phyloP scores from a whole-genome alignment of 2,888 invertebrate species.

The Cantharis nigra region DNA sequence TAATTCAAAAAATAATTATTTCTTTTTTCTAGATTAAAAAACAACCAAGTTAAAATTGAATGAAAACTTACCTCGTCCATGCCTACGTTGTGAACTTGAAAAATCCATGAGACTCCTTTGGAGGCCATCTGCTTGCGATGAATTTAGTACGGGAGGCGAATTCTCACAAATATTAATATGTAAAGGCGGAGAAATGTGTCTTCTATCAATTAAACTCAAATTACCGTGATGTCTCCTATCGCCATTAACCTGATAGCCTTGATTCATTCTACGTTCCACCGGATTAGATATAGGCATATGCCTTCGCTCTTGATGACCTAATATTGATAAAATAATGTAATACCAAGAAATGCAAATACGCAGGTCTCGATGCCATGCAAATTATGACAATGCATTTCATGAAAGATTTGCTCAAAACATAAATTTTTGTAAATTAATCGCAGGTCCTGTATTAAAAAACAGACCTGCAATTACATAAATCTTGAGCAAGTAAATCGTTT shows the following conservation, averaged over 20 bases:
- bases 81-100: constrained; percentile 52
- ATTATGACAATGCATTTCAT: background rate
- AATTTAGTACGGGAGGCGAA: constrained; percentile 42
- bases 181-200: constrained; percentile 60
- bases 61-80: constrained; percentile 46
- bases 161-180: constrained; percentile 62
- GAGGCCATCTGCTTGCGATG: constrained; percentile 45
- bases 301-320: constrained; percentile 43
- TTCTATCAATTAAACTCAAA: constrained; percentile 45
- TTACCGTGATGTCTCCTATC: constrained; percentile 47
- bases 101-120: constrained; percentile 51
- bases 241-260: constrained; percentile 35
- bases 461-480: background rate
- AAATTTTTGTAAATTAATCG: no score
- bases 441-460: background rate
- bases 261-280: constrained; percentile 38
- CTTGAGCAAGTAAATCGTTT: background rate
- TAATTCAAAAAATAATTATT: no score
- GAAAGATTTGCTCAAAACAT: background rate
- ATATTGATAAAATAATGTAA: background rate
- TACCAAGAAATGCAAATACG: background rate
- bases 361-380: background rate
- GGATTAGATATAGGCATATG: constrained; percentile 41
- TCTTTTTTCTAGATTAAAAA: no score
- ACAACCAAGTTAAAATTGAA: background rate